Percentiles rank a stretch among this genome's conserved stretches.
Evolutionary conservation across 2,888 invertebrate genomes (phyloP).

Genomic region (Mamestra brassicae): DNA sequence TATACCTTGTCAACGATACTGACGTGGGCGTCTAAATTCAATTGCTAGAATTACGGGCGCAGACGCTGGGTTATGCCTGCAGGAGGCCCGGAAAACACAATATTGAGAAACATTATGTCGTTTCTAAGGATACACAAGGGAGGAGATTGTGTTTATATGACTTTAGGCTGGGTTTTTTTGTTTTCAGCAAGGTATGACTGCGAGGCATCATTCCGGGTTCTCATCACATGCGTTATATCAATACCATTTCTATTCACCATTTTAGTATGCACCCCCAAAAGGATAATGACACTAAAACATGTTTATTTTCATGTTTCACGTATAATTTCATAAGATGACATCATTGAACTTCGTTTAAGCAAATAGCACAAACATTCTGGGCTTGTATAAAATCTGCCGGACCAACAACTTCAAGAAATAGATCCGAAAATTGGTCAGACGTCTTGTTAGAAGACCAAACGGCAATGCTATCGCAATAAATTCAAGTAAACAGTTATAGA

Average conservation of each 20-base stretch:
- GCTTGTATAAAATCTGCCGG: not conserved
- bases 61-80: slow-evolving; percentile 10
- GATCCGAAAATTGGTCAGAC: not conserved
- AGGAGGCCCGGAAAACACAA: slow-evolving; percentile 4
- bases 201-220: too few species aligned
- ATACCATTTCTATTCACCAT: slow-evolving; percentile 12
- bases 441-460: not conserved
- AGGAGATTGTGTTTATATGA: not conserved
- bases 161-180: not conserved
- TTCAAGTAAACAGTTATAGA: slow-evolving; percentile 11
- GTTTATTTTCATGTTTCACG: slow-evolving; percentile 1
- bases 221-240: not conserved
- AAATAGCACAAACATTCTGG: not conserved
- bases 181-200: not conserved
- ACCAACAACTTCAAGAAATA: not conserved
- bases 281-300: not conserved
- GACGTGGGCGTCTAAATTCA: slow-evolving; percentile 30
- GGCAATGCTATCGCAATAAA: slow-evolving; percentile 10
- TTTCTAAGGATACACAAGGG: not conserved
- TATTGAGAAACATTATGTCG: not conserved
- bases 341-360: slow-evolving; percentile 23
- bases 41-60: slow-evolving; percentile 46
- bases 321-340: slow-evolving; percentile 18
- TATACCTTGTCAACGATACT: not conserved
- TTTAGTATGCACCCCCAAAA: slow-evolving; percentile 32